phyloP scores from a whole-genome alignment of 2,888 invertebrate genomes.

The Entomobrya multifasciata region DNA sequence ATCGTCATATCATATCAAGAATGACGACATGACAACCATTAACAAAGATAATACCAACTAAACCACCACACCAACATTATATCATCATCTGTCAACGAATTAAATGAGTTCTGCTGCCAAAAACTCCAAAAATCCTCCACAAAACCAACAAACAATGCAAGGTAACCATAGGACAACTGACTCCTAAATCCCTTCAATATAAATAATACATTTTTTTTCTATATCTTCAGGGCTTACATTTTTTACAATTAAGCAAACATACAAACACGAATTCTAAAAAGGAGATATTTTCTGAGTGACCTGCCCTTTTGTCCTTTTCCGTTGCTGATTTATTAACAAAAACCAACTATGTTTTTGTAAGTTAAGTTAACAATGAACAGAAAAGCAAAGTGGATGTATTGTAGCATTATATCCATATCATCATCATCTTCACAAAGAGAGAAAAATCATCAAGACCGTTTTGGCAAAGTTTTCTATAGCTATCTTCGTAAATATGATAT shows the following conservation, averaged over 20 bases:
- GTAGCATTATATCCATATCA: too few relatives aligned
- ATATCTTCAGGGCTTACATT: slow-evolving; percentile 40
- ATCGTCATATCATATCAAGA: slow-evolving; percentile 17
- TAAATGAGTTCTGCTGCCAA: background rate
- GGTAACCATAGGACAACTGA: background rate
- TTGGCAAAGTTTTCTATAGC: slow-evolving; percentile 53
- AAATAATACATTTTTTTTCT: slow-evolving; percentile 18
- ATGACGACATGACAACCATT: background rate
- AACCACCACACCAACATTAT: background rate
- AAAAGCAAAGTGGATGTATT: too few relatives aligned
- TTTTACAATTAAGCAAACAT: slow-evolving; percentile 24
- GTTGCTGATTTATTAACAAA: slow-evolving; percentile 59
- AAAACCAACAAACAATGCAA: slow-evolving; percentile 26
- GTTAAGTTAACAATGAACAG: too few relatives aligned
- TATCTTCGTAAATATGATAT: slow-evolving; percentile 16
- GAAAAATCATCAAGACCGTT: slow-evolving; percentile 53
- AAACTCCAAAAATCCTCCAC: slow-evolving; percentile 21
- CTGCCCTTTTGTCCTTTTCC: slow-evolving; percentile 55
- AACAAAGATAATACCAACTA: background rate
- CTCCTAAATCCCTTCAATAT: slow-evolving; percentile 25
- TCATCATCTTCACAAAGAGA: too few relatives aligned
- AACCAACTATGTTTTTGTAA: too few relatives aligned
- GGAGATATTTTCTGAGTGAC: slow-evolving; percentile 31
- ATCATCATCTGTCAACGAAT: background rate
- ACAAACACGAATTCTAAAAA: slow-evolving; percentile 4